These are phyloP conservation scores for Microtus richardsoni DNA, from an alignment of 2,113 vertebrate species.

Conservation along the genomic window DNA sequence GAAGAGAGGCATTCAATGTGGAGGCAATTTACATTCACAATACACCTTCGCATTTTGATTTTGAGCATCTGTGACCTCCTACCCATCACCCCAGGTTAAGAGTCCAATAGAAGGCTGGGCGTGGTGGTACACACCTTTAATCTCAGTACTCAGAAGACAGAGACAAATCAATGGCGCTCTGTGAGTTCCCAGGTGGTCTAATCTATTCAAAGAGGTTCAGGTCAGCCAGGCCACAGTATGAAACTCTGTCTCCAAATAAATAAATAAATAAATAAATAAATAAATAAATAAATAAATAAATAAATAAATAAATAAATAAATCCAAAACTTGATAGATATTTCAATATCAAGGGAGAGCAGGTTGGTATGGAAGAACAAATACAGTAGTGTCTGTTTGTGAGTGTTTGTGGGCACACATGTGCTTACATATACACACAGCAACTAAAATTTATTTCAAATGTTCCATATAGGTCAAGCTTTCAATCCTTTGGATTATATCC, in stretches of 20 bases:
- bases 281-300: neutral
- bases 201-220: neutral
- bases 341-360: neutral
- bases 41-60: neutral
- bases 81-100: neutral
- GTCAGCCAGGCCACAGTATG: neutral
- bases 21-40: neutral
- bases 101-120: neutral
- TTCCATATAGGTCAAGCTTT: slow-evolving; percentile 13
- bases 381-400: neutral
- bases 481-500: neutral
- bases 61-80: neutral
- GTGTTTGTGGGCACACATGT: too few relatives aligned
- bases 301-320: neutral
- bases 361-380: neutral
- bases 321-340: neutral
- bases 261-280: neutral
- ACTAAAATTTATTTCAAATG: neutral
- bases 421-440: neutral
- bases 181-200: neutral
- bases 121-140: neutral
- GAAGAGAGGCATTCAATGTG: neutral
- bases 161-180: neutral
- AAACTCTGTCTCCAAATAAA: neutral
- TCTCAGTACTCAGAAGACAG: neutral